Percentiles rank a stretch among this genome's conserved stretches.
phyloP scores from a whole-genome alignment of 2,888 invertebrate genomes.

The Mellilla xanthometata region DNA sequence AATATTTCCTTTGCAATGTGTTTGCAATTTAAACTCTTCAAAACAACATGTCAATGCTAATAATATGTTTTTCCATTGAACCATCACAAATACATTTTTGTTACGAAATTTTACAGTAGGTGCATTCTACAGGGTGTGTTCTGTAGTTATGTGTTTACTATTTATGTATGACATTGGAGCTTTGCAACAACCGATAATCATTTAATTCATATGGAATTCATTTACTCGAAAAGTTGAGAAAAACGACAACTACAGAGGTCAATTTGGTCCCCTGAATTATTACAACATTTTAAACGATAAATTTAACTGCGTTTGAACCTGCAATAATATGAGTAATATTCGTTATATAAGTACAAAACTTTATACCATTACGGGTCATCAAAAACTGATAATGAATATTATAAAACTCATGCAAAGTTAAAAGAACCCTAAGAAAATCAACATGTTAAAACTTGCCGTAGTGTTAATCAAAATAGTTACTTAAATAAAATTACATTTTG shows the following conservation, averaged over 20 bases:
- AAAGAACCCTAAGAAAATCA: constrained; percentile 31
- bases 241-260: constrained; percentile 41
- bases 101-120: not conserved
- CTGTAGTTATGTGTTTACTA: constrained; percentile 6
- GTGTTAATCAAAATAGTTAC: constrained; percentile 14
- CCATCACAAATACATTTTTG: constrained; percentile 4
- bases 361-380: constrained; percentile 30
- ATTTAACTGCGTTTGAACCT: constrained; percentile 20
- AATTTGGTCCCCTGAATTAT: constrained; percentile 45
- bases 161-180: constrained; percentile 38
- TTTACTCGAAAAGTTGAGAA: not conserved
- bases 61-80: no score
- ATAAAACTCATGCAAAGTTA: constrained; percentile 44
- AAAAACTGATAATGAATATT: constrained; percentile 35
- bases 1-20: no score
- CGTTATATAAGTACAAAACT: constrained; percentile 22
- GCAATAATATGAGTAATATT: constrained; percentile 14
- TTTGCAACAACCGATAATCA: constrained; percentile 38
- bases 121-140: constrained; percentile 22
- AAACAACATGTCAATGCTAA: no score
- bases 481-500: constrained; percentile 41
- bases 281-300: constrained; percentile 25
- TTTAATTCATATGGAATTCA: not conserved
- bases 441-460: constrained; percentile 26
- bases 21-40: no score